Conservation (phyloP, 2,113 vertebrate species). For the Fukomys damarensis region DNA sequence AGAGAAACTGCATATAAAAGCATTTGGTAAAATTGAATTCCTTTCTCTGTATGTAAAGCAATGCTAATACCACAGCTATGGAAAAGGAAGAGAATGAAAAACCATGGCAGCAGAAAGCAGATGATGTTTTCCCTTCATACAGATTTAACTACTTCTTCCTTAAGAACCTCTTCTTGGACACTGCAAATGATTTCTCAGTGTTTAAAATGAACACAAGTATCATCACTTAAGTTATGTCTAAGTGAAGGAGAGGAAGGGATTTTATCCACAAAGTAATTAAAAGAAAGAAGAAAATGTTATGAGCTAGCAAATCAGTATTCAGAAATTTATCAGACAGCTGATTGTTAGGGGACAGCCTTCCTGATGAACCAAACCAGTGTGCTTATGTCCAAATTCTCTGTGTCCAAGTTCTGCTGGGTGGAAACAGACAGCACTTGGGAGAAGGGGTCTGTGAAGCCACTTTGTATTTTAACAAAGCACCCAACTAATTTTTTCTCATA, state of each 20-base stretch:
- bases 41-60: background rate
- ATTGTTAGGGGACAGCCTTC: background rate
- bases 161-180: slow-evolving; percentile 18
- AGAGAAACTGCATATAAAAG: slow-evolving; percentile 19
- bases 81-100: background rate
- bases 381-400: background rate
- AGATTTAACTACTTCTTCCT: slow-evolving; percentile 3
- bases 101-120: background rate
- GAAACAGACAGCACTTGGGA: slow-evolving; percentile 16
- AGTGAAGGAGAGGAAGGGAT: background rate
- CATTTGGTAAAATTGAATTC: background rate
- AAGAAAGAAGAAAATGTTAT: background rate
- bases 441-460: slow-evolving; percentile 51
- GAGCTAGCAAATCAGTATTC: background rate
- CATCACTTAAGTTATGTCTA: background rate
- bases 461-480: slow-evolving; percentile 67
- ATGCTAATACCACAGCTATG: background rate
- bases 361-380: background rate
- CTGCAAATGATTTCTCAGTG: background rate
- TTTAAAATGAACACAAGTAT: background rate
- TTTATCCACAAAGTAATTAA: slow-evolving; percentile 12
- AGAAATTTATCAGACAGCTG: background rate
- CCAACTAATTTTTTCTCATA: slow-evolving; percentile 53
- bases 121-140: background rate
- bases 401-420: background rate